Evolutionary conservation across 2,888 invertebrate species (phyloP).

Genomic region (Phyllotreta cruciferae): DNA sequence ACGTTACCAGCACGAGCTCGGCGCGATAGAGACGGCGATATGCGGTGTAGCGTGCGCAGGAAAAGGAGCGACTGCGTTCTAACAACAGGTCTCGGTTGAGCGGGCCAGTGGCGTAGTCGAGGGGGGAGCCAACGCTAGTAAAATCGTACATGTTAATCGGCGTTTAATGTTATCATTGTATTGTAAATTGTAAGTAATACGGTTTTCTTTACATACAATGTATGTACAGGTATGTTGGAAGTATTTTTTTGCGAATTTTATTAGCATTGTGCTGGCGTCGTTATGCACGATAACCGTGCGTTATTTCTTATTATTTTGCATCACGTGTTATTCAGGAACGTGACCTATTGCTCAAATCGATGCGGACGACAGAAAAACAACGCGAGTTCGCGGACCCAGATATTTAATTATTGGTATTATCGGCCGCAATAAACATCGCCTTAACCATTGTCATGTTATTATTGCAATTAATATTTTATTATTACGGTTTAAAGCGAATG

Average conservation of each 20-base stretch:
- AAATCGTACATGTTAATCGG: not conserved
- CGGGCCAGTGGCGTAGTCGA: not conserved
- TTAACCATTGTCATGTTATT: too few relatives aligned
- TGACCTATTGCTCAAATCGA: constrained; percentile 22
- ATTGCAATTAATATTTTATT: not conserved
- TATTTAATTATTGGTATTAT: not conserved
- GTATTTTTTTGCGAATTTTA: too few relatives aligned
- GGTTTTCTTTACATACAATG: too few relatives aligned
- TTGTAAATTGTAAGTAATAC: too few relatives aligned
- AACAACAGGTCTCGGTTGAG: too few relatives aligned
- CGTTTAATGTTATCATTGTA: not conserved
- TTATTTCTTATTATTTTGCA: constrained; percentile 18
- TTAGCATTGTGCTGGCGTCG: too few relatives aligned
- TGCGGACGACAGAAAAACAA: not conserved
- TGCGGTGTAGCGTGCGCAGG: not conserved
- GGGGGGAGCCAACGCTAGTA: not conserved
- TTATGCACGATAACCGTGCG: not conserved
- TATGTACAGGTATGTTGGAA: too few relatives aligned
- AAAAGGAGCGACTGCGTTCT: too few relatives aligned
- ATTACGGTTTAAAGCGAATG: not conserved
- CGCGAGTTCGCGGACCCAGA: not conserved
- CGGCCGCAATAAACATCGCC: too few relatives aligned
- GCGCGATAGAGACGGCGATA: constrained; percentile 32
- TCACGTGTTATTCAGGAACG: constrained; percentile 24
- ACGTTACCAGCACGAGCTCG: constrained; percentile 53